Evolutionary conservation across 2,797 vertebrate genomes (phyloP).

Genomic region (Artibeus jamaicensis): DNA sequence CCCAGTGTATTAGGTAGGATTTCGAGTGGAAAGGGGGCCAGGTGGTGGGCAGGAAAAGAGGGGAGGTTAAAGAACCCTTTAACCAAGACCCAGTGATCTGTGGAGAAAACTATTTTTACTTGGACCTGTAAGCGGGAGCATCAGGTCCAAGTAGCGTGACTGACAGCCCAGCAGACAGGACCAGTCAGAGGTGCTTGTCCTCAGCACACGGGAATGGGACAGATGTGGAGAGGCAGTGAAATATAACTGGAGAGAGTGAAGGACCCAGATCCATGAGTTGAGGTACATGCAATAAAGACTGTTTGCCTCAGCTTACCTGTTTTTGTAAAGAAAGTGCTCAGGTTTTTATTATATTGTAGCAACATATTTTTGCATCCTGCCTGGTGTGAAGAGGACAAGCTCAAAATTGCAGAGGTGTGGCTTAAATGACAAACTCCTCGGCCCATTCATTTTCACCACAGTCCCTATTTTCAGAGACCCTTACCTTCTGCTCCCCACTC

Average conservation of each 20-base stretch:
- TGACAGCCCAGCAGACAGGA: neutral
- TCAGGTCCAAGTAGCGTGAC: too few species aligned
- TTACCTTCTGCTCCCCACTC: neutral
- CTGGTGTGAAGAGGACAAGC: neutral
- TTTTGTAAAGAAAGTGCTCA: neutral
- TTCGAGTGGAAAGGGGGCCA: neutral
- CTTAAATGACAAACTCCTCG: neutral
- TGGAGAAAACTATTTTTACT: neutral
- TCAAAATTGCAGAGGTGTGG: neutral
- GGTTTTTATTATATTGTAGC: neutral
- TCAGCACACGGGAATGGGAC: rapidly evolving
- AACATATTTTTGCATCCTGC: neutral
- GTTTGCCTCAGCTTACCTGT: neutral
- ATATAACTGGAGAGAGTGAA: neutral
- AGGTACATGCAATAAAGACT: neutral
- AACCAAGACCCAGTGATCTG: neutral
- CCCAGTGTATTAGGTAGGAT: neutral
- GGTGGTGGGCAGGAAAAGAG: neutral
- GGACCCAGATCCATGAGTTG: neutral
- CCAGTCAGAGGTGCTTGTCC: neutral
- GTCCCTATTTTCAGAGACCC: neutral
- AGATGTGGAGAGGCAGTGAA: rapidly evolving
- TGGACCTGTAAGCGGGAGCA: neutral
- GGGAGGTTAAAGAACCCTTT: neutral
- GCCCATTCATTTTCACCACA: neutral